phyloP scores from a whole-genome alignment of 1,140 invertebrate species.

The Trichoplusia ni region DNA sequence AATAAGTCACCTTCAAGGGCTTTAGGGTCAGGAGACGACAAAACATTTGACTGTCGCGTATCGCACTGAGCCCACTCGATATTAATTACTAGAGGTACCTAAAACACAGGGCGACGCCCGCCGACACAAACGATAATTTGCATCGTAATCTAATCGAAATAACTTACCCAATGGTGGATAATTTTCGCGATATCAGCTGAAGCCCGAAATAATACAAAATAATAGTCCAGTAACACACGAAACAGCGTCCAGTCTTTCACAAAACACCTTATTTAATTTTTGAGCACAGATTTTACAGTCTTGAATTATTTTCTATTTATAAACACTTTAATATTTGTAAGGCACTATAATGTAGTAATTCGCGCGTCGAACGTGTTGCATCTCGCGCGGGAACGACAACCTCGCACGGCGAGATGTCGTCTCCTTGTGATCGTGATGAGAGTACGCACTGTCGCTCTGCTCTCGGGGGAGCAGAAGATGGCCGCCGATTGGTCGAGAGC shows the following conservation, averaged over 20 bases:
- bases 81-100: constrained; percentile 54
- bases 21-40: constrained; percentile 45
- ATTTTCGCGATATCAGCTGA: constrained; percentile 72
- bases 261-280: constrained; percentile 64
- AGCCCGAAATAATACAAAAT: constrained; percentile 54
- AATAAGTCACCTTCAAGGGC: constrained; percentile 31
- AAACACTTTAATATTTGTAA: constrained; percentile 57
- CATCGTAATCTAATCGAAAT: constrained; percentile 79
- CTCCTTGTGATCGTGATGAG: constrained; percentile 79
- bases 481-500: constrained; percentile 77
- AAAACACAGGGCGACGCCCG: constrained; percentile 62
- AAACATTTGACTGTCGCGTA: constrained; percentile 52
- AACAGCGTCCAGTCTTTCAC: constrained; percentile 65
- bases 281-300: constrained; percentile 72
- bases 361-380: constrained; percentile 57
- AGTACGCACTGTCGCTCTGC: constrained; percentile 80
- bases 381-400: constrained; percentile 73
- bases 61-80: constrained; percentile 58
- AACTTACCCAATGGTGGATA: constrained; percentile 80
- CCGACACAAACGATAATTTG: constrained; percentile 73
- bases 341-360: constrained; percentile 54
- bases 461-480: constrained; percentile 80
- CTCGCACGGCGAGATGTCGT: constrained; percentile 77
- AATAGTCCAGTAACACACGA: constrained; percentile 64
- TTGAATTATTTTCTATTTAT: constrained; percentile 37